A percentile compares a stretch with the other conserved stretches of the same genome.
These are phyloP conservation scores for Pampusana beccarii DNA, from an alignment of 2,113 vertebrate species.

Conservation along the genomic window DNA sequence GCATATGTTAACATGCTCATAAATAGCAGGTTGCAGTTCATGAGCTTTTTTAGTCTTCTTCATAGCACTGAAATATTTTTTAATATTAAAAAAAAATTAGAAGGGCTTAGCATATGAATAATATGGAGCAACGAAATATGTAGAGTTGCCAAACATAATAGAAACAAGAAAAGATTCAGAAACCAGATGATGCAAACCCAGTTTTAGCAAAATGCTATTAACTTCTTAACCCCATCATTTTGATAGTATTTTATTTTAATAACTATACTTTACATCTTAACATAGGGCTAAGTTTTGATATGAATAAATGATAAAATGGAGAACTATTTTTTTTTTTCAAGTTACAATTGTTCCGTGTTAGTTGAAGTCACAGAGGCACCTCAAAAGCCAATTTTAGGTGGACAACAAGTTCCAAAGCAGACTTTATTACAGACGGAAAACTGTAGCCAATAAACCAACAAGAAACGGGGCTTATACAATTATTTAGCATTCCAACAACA, in stretches of 20 bases:
- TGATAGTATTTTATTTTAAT: neutral
- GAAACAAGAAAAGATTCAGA: neutral
- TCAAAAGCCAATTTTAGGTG: too few species aligned
- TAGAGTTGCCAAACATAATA: neutral
- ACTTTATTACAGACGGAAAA: too few species aligned
- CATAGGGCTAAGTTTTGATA: neutral
- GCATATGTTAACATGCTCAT: neutral
- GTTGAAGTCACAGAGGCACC: neutral
- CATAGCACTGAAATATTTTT: neutral
- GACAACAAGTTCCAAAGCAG: too few species aligned
- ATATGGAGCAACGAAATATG: neutral
- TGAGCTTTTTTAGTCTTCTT: neutral
- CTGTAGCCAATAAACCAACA: too few species aligned
- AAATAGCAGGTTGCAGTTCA: neutral
- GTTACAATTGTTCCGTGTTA: neutral
- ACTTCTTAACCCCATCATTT: neutral
- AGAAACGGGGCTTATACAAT: too few species aligned
- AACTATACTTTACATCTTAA: neutral
- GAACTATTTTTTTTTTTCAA: neutral
- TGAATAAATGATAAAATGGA: neutral
- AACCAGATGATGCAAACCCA: neutral
- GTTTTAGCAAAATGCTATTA: neutral
- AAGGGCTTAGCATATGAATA: neutral
- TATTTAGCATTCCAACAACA: too few species aligned
- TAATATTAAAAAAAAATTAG: neutral